Percentiles rank a stretch among this genome's conserved stretches.
Conservation (phyloP, 2,888 invertebrate species). For the Geophilus truncorum region DNA sequence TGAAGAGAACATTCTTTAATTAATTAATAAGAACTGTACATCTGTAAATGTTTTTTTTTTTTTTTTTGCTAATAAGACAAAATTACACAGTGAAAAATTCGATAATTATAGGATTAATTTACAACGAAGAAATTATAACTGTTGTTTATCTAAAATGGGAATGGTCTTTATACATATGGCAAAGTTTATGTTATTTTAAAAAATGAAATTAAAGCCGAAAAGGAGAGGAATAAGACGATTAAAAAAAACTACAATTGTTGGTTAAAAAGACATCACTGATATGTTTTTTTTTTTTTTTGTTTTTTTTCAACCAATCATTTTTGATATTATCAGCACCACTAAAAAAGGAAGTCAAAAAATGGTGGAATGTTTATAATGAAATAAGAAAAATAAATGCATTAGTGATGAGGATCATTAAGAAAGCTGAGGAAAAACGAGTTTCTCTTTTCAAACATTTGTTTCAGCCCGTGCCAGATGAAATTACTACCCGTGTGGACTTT, state of each 20-base stretch:
- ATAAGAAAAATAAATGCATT: too few species aligned
- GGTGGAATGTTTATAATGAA: neutral
- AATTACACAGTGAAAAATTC: conserved; percentile 6
- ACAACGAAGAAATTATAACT: neutral
- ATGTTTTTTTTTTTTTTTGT: too few species aligned
- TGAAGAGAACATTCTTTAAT: neutral
- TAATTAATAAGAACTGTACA: conserved; percentile 10
- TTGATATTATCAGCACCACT: neutral
- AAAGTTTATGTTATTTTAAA: too few species aligned
- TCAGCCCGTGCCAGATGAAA: conserved; percentile 32
- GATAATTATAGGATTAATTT: neutral
- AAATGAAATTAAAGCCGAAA: too few species aligned
- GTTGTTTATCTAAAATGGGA: neutral
- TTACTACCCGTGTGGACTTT: conserved; percentile 34
- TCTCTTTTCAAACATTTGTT: neutral
- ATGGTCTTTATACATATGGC: neutral
- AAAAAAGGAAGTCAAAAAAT: too few species aligned
- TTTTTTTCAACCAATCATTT: neutral
- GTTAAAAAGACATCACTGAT: conserved; percentile 10
- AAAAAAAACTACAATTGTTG: too few species aligned
- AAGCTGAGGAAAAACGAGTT: neutral
- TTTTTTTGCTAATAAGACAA: neutral
- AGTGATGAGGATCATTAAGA: too few species aligned
- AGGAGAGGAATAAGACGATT: too few species aligned
- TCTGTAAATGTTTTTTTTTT: neutral